These are phyloP conservation scores for Gambusia yucatana DNA, from an alignment of 2,797 vertebrate genomes.

Conservation along the genomic window DNA sequence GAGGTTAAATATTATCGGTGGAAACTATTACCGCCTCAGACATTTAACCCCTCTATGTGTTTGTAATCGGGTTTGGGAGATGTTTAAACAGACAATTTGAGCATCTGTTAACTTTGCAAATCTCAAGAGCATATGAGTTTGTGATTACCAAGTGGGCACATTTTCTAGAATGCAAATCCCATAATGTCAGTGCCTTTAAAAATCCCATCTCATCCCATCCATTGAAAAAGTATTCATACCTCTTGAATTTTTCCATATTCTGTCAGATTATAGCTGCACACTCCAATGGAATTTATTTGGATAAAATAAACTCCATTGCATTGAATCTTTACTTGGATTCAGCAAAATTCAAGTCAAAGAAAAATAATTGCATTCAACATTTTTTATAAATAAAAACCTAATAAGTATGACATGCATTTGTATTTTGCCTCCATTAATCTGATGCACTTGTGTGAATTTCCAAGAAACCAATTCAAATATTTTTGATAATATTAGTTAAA, in stretches of 20 bases:
- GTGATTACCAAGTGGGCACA: conserved; percentile 68
- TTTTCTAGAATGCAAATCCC: conserved; percentile 52
- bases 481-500: not conserved
- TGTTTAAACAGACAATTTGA: conserved; percentile 69
- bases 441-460: not conserved
- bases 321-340: too few relatives aligned
- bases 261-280: not conserved
- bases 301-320: too few relatives aligned
- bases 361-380: not conserved
- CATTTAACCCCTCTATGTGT: conserved; percentile 66
- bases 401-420: not conserved
- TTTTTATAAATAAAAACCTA: not conserved
- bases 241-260: not conserved
- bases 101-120: conserved; percentile 65
- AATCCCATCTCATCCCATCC: too few relatives aligned
- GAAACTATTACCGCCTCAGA: conserved; percentile 56
- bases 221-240: conserved; percentile 9
- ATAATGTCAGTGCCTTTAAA: conserved; percentile 31
- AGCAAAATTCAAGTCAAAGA: too few relatives aligned
- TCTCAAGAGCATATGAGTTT: conserved; percentile 59
- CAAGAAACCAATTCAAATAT: not conserved
- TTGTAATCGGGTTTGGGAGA: conserved; percentile 72
- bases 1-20: conserved; percentile 69
- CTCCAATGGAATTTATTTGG: not conserved
- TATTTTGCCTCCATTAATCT: not conserved